A percentile compares a stretch with the other conserved stretches of the same genome.
These are phyloP conservation scores for Fragum whitleyi DNA, from an alignment of 2,888 invertebrate species.

Conservation along the genomic window DNA sequence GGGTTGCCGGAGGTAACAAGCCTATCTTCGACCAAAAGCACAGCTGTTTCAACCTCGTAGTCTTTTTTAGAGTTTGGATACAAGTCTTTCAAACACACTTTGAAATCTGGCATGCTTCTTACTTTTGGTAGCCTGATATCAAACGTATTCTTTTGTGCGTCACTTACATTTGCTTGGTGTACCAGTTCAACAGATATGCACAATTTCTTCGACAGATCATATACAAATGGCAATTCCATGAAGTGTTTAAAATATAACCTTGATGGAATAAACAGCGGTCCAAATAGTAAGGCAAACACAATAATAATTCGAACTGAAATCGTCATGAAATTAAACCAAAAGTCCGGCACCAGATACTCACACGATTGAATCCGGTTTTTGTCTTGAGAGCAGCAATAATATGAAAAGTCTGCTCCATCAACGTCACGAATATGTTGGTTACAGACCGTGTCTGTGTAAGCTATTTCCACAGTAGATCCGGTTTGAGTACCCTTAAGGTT, in stretches of 20 bases:
- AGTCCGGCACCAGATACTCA: not conserved
- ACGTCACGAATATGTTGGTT: not conserved
- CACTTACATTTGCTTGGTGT: not conserved
- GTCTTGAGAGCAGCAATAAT: not conserved
- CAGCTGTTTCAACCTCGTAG: conserved; percentile 54
- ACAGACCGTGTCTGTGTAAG: not conserved
- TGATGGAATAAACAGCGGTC: not conserved
- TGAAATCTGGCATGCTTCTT: not conserved
- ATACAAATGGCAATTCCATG: not conserved
- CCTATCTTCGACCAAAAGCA: conserved; percentile 69
- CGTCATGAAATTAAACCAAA: not conserved
- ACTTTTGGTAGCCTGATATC: not conserved
- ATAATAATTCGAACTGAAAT: not conserved
- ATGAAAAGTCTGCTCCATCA: not conserved
- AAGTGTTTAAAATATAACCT: not conserved
- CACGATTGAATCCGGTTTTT: not conserved
- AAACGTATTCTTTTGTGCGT: not conserved
- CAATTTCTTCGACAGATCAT: not conserved
- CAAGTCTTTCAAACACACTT: not conserved
- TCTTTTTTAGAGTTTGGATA: not conserved
- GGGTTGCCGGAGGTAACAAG: conserved; percentile 68
- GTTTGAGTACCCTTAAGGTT: not conserved
- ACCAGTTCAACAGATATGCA: not conserved
- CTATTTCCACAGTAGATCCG: not conserved
- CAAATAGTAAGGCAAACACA: not conserved